A percentile compares a stretch with the other conserved stretches of the same genome.
Evolutionary conservation across 2,113 vertebrate species (phyloP).

Genomic region (Platanista minor): DNA sequence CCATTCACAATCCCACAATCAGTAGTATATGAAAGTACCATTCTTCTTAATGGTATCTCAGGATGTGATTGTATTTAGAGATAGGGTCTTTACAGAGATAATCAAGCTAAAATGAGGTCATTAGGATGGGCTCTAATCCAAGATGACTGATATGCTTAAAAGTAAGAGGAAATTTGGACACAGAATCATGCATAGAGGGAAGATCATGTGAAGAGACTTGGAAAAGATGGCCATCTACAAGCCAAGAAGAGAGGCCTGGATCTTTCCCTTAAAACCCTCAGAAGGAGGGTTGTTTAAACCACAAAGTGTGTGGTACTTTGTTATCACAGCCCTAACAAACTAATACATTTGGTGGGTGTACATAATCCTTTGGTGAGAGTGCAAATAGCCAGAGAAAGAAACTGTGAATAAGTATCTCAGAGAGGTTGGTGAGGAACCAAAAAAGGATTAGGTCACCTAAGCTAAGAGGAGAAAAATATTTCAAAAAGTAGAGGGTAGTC

Average conservation of each 20-base stretch:
- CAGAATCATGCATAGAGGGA: neutral
- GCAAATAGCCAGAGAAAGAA: neutral
- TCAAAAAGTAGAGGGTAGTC: neutral
- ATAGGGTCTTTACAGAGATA: neutral
- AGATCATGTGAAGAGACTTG: neutral
- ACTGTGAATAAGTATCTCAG: neutral
- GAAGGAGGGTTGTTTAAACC: neutral
- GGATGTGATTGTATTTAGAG: neutral
- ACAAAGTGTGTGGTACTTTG: neutral
- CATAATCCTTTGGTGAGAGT: neutral
- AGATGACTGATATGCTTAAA: neutral
- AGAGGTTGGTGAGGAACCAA: neutral
- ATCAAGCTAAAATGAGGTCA: neutral
- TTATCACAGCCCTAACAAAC: neutral
- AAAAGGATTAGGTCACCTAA: neutral
- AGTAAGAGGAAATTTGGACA: neutral
- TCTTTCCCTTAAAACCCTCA: neutral
- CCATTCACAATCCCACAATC: neutral
- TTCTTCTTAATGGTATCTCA: neutral
- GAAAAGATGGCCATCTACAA: neutral
- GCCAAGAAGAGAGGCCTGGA: neutral
- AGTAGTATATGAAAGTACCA: neutral
- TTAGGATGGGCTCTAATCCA: neutral
- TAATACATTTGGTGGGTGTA: neutral
- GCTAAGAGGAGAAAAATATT: constrained; percentile 9